Conservation (phyloP, 2,797 vertebrate genomes). For the Macrochelys suwanniensis region DNA sequence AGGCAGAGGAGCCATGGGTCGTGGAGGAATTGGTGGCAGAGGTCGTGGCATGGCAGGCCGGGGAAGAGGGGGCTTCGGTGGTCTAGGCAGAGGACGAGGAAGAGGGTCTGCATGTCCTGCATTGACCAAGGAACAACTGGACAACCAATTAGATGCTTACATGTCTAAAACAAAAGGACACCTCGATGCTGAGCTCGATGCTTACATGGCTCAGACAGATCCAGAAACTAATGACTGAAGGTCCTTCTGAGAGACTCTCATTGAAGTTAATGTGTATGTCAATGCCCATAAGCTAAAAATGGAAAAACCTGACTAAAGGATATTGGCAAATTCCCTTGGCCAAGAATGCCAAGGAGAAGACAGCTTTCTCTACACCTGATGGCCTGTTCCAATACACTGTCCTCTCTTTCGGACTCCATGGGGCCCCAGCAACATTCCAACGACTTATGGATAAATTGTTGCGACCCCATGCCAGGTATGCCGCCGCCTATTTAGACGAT, state of each 20-base stretch:
- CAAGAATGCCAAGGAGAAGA: no score
- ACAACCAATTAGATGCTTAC: conserved; percentile 97
- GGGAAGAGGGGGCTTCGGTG: conserved; percentile 87
- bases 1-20: conserved; percentile 86
- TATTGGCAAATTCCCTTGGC: no score
- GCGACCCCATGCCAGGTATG: no score
- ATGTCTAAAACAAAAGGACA: conserved; percentile 99
- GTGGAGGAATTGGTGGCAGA: conserved; percentile 86
- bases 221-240: conserved; percentile 90
- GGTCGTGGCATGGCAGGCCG: conserved; percentile 89
- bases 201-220: conserved; percentile 98
- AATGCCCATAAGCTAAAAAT: no score
- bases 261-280: background rate
- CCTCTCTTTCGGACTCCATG: no score
- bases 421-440: no score
- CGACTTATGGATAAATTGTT: no score
- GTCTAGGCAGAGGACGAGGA: conserved; percentile 89
- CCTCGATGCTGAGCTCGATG: conserved; percentile 95
- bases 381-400: no score
- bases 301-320: no score
- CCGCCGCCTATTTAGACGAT: no score
- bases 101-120: conserved; percentile 83
- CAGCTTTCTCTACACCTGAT: no score
- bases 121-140: conserved; percentile 94
- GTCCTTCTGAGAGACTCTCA: conserved; percentile 40